A percentile compares a stretch with the other conserved stretches of the same genome.
Evolutionary conservation across 2,113 vertebrate genomes (phyloP).

Genomic region (Coryphaenoides rupestris): DNA sequence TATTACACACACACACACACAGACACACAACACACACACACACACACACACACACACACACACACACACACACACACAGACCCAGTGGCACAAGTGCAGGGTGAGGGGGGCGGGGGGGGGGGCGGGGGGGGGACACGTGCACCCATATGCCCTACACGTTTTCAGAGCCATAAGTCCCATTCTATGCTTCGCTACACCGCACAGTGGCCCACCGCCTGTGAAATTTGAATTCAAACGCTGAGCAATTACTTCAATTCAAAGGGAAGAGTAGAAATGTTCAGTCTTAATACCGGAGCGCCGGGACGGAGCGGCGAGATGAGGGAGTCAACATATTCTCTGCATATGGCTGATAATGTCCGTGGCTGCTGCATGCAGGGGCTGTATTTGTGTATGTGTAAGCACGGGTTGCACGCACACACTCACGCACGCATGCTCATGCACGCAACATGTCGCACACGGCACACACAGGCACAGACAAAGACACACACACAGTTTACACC

Average conservation of each 20-base stretch:
- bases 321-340: conserved; percentile 49
- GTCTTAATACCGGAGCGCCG: conserved; percentile 50
- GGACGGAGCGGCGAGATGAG: conserved; percentile 31
- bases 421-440: conserved; percentile 8
- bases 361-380: neutral
- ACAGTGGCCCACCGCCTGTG: conserved; percentile 22
- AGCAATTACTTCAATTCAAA: conserved; percentile 61
- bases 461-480: neutral
- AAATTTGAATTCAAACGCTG: conserved; percentile 45
- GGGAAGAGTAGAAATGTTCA: conserved; percentile 33
- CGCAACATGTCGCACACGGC: conserved; percentile 6
- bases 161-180: conserved; percentile 3
- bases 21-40: neutral
- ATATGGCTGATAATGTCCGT: conserved; percentile 40
- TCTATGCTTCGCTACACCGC: neutral
- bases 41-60: conserved; percentile 14
- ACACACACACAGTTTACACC: neutral
- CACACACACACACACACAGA: neutral
- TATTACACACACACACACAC: conserved; percentile 32
- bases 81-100: too few species aligned
- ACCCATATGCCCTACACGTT: conserved; percentile 11
- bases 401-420: neutral
- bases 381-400: neutral
- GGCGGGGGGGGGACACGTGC: too few species aligned
- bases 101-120: too few species aligned